Evolutionary conservation across 35 echinoderm and acorn worm genomes (phyloP), one percentile per base, ranked within the genome.

Genomic region (Hemicentrotus pulcherrimus): DNA sequence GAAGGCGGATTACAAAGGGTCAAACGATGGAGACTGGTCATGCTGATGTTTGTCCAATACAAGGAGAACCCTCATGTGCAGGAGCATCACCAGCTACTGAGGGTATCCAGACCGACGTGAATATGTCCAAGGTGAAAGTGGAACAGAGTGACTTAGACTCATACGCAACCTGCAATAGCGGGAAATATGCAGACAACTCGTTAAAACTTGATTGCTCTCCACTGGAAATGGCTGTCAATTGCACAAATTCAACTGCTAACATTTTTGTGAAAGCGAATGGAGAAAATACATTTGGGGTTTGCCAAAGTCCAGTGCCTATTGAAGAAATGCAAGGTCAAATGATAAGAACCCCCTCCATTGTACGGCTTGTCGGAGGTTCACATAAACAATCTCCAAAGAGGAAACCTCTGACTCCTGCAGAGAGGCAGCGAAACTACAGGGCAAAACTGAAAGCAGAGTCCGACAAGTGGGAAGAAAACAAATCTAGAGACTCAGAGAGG

Each of bases 401-500:
- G 15, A 93, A 28, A n/a, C 19, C 91, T 14, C 30, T 93, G 19
- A 93, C 91, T 19, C 11, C 91, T 50, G 91, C 91, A 47, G 91
- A 93, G 48, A 47, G 91, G 48, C 91, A 93, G 91, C 45, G 48
- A 12, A 47, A 47, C 16, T 93, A 93, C 46, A 32, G 91, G 46
- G 91, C 32, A 31, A 93, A 28, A 47, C n/a, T 55, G 19, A 93
- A 58, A 58, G 32, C 32, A 31, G 0, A 32, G 3, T 16, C 91
- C 6, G 48, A 28, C 11, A n/a, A 58, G 46, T 55, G 47, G 46
- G 91, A 58, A 9, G 91, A 47, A 28, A 28, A 6, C 48, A 93
- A 58, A 14, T 11, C n/a, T 18, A 93, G 30, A 58, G 46, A 93
- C 22, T 4, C n/a, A 31, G 91, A 93, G 31, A 93, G 48, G 11